Base-by-base conservation (phyloP, 2,888 invertebrate genomes). In the Lycocerus yunnanus region DNA sequence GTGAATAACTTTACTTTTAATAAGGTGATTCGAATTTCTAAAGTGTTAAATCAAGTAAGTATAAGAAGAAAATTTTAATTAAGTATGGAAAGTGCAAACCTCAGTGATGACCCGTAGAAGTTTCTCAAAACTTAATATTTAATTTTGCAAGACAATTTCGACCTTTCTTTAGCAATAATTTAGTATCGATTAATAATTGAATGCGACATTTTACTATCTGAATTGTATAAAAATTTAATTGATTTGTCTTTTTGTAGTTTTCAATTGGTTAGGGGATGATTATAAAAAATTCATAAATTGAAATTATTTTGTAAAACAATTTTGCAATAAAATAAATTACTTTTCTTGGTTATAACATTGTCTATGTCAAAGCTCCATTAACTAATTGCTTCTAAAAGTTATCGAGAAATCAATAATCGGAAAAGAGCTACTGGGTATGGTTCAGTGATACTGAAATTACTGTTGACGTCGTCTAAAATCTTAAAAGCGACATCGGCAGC, bases 311-410 rank as follows among this genome's bases (percentile, higher is more conserved):
- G 6, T 43, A 63, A 18, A 63, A 63, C n/a, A 63, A 63, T 63
- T 63, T 18, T 63, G 16, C 20, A 63, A 18, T 63, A n/a, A 43
- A 43, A 18, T 63, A 63, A 63, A 63, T 63, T 63, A 63, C 61
- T 63, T 63, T 63, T 63, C 18, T 18, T 63, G 18, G 18, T 63
- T 63, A 63, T 63, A 63, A 63, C 61, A 63, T 63, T 63, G 61
- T 63, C 61, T 63, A 63, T 63, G 61, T 70, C 69, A 70, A 70
- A 70, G 63, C 63, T 70, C 69, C 69, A 70, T 70, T 70, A 70
- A 70, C 69, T 70, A 70, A 70, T 70, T 70, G 69, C 69, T 70
- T 69, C 63, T 24, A 70, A 63, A 70, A 63, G 63, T 70, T 21
- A 70, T 70, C 69, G 69, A 43, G 65, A 70, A 70, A 63, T 63